Evolutionary conservation across 2,888 invertebrate genomes (phyloP).

Genomic region (Pediacus dermestoides): DNA sequence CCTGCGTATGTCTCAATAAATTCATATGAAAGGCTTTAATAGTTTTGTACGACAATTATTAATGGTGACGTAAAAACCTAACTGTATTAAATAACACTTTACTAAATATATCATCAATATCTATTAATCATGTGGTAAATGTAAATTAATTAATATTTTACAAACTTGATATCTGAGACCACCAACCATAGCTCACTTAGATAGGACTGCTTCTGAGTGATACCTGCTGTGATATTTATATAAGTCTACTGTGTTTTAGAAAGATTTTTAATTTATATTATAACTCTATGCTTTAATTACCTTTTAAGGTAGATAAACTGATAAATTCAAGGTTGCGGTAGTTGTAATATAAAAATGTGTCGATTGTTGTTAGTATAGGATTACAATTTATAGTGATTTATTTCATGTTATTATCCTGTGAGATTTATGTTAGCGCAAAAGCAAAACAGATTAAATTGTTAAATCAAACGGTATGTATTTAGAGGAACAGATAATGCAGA

Average conservation of each 20-base stretch:
- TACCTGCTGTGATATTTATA: slow-evolving; percentile 30
- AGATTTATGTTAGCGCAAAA: too few species aligned
- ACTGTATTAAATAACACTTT: slow-evolving; percentile 18
- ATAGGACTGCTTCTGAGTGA: slow-evolving; percentile 24
- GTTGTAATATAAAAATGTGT: too few species aligned
- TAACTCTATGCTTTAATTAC: too few species aligned
- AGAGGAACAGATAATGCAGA: too few species aligned
- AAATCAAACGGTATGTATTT: too few species aligned
- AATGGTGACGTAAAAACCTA: slow-evolving; percentile 12
- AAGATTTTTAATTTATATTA: slow-evolving; percentile 23
- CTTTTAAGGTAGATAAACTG: too few species aligned
- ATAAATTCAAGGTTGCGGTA: too few species aligned
- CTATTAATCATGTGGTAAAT: slow-evolving; percentile 24
- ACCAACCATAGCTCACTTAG: slow-evolving; percentile 28
- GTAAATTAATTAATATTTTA: slow-evolving; percentile 27
- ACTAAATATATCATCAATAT: slow-evolving; percentile 15
- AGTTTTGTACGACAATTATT: slow-evolving; percentile 1
- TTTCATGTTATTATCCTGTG: too few species aligned
- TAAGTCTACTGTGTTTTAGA: slow-evolving; percentile 21
- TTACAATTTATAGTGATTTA: too few species aligned
- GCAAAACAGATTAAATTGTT: too few species aligned
- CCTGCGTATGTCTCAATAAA: not conserved
- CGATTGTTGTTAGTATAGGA: too few species aligned
- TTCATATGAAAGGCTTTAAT: not conserved
- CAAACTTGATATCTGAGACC: slow-evolving; percentile 26